Evolutionary conservation across 2,888 invertebrate genomes (phyloP).

Genomic region (Apamea epomidion): DNA sequence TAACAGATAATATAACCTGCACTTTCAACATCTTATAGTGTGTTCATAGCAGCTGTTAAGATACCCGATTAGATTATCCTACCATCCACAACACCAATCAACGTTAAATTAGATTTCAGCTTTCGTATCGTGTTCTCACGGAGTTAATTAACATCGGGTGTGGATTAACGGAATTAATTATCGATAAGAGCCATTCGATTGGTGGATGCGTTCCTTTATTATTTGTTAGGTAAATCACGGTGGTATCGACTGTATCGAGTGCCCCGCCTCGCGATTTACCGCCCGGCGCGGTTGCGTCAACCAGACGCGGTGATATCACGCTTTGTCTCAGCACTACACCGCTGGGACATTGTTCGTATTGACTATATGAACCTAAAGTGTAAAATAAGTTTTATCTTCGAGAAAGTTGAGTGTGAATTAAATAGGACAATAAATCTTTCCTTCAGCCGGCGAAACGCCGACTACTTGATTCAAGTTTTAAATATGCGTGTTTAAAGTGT

Average conservation of each 20-base stretch:
- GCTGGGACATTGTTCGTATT: constrained; percentile 34
- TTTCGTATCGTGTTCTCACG: constrained; percentile 76
- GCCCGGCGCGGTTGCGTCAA: constrained; percentile 78
- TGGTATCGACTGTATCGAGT: constrained; percentile 75
- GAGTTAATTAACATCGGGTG: constrained; percentile 83
- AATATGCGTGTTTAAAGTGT: background rate
- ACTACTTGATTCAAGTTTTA: background rate
- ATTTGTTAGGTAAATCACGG: constrained; percentile 87
- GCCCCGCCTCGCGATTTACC: constrained; percentile 79
- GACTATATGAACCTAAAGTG: background rate
- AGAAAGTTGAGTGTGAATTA: constrained; percentile 24
- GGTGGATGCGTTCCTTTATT: constrained; percentile 79
- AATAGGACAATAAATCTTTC: background rate
- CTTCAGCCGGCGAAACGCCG: background rate
- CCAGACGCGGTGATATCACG: constrained; percentile 75
- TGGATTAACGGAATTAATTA: constrained; percentile 84
- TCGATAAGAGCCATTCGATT: constrained; percentile 82
- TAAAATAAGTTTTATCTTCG: constrained; percentile 2
- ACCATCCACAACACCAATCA: constrained; percentile 63
- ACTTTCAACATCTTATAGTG: constrained; percentile 13
- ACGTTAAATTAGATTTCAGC: constrained; percentile 69
- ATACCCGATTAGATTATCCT: constrained; percentile 57
- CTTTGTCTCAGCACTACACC: constrained; percentile 56
- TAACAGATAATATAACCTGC: background rate
- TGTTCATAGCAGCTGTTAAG: constrained; percentile 36